Evolutionary conservation across 2,113 vertebrate genomes (phyloP).

Genomic region (Nyctereutes procyonoides): DNA sequence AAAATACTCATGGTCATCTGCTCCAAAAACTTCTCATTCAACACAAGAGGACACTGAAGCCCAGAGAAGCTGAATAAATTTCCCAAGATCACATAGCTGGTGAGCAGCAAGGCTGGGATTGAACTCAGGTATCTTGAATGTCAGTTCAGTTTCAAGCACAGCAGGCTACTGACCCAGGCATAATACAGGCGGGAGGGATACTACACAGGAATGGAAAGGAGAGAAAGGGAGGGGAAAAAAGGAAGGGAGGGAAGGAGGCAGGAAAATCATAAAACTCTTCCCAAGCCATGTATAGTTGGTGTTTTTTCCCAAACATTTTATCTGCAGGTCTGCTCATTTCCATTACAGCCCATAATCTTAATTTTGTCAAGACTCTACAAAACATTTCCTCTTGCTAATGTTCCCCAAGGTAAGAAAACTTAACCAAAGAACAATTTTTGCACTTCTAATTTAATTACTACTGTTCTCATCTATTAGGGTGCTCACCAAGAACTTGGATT

Average conservation of each 20-base stretch:
- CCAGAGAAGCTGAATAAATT: neutral
- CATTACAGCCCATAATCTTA: neutral
- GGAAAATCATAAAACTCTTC: neutral
- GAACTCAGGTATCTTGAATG: neutral
- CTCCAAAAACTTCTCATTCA: neutral
- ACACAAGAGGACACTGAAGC: neutral
- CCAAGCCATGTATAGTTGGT: neutral
- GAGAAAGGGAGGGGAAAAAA: neutral
- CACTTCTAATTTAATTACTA: neutral
- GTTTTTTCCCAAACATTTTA: neutral
- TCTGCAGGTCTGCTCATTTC: slow-evolving; percentile 11
- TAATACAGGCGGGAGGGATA: neutral
- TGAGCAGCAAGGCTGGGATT: neutral
- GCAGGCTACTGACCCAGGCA: neutral
- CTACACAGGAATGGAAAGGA: neutral
- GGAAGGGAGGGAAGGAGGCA: neutral
- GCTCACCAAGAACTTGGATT: neutral
- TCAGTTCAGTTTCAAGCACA: neutral
- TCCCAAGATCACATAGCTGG: neutral
- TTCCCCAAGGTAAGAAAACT: slow-evolving; percentile 14
- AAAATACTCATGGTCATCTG: neutral
- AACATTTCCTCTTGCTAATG: neutral
- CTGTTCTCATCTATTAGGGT: neutral
- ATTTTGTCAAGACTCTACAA: slow-evolving; percentile 1
- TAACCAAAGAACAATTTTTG: neutral